Conservation (phyloP, 2,888 invertebrate species). For the Apamea monoglypha region DNA sequence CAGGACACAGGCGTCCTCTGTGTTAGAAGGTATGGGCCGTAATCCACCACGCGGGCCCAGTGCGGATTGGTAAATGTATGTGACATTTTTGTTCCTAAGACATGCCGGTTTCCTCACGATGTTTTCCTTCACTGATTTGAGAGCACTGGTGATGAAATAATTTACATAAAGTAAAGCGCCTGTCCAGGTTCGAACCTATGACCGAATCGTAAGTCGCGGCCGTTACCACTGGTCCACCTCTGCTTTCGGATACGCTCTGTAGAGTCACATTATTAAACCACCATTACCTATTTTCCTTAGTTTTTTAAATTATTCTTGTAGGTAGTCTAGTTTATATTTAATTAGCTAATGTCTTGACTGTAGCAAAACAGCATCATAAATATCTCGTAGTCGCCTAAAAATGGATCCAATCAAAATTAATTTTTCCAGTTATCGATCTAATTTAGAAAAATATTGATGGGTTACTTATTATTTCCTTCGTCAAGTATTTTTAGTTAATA, state of each 20-base stretch:
- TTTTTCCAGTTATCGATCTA: not conserved
- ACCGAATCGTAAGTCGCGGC: too few species aligned
- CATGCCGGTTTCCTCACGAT: not conserved
- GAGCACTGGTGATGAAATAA: not conserved
- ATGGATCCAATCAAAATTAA: not conserved
- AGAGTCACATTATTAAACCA: too few species aligned
- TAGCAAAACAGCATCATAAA: conserved; percentile 2
- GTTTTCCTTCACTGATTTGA: not conserved
- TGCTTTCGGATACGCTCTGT: too few species aligned
- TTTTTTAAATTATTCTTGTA: not conserved
- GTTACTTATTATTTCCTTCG: too few species aligned
- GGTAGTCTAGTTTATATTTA: not conserved
- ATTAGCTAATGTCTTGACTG: not conserved
- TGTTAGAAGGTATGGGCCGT: too few species aligned
- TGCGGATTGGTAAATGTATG: not conserved
- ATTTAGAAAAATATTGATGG: too few species aligned
- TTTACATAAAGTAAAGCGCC: not conserved
- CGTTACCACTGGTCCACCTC: too few species aligned
- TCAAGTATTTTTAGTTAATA: not conserved
- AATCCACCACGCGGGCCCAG: too few species aligned
- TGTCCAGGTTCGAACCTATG: not conserved
- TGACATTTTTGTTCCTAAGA: not conserved
- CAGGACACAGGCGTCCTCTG: too few species aligned
- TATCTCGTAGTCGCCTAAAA: not conserved
- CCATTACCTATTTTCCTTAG: not conserved